Percentiles rank a stretch among this genome's conserved stretches.
phyloP scores from a whole-genome alignment of 2,888 invertebrate species.

The Polyommatus iphigenia region DNA sequence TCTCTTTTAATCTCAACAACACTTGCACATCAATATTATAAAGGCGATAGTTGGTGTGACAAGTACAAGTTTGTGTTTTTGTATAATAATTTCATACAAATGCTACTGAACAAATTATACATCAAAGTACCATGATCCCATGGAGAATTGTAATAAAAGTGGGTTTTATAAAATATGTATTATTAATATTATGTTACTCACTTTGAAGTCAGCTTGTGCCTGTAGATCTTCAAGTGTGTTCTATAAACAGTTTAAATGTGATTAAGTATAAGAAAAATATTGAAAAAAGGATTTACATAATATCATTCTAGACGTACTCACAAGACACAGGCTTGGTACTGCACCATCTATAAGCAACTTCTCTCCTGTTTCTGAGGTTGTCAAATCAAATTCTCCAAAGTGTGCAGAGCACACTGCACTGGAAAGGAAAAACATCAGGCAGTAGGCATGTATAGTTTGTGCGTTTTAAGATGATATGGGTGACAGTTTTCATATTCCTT shows the following conservation, averaged over 20 bases:
- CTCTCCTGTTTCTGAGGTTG: background rate
- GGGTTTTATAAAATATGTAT: background rate
- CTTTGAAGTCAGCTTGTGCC: slow-evolving; percentile 9
- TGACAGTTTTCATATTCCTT: too few relatives aligned
- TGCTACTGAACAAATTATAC: too few relatives aligned
- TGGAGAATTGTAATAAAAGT: background rate
- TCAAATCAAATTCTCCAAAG: slow-evolving; percentile 1
- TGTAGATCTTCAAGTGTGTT: slow-evolving; percentile 10
- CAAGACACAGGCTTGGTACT: background rate
- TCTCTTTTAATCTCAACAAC: background rate
- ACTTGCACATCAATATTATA: too few relatives aligned
- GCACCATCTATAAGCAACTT: background rate
- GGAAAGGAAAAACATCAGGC: background rate
- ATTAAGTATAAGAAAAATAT: background rate
- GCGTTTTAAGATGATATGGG: too few relatives aligned
- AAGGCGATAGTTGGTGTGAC: background rate
- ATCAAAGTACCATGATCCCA: too few relatives aligned
- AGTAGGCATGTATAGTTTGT: background rate
- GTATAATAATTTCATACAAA: background rate
- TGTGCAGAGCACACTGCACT: slow-evolving; percentile 19
- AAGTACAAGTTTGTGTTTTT: background rate
- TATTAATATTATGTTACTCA: background rate
- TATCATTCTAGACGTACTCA: background rate
- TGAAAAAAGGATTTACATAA: background rate
- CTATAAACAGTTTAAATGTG: background rate